Evolutionary conservation across 2,113 vertebrate species (phyloP), one percentile per base, ranked within the genome.

Genomic region (Ictidomys tridecemlineatus): DNA sequence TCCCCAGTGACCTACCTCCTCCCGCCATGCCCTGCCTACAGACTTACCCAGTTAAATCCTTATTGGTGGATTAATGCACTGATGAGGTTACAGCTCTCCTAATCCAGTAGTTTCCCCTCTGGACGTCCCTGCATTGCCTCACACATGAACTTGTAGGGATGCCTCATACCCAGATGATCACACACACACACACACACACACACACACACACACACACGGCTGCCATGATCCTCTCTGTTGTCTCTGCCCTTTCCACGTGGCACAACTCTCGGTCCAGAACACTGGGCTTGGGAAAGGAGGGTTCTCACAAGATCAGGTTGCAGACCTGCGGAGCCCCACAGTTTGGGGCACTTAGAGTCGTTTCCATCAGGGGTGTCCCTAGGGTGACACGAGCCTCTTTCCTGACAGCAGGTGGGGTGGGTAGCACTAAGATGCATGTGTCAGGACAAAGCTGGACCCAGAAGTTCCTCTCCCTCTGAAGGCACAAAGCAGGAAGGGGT

Each of bases 211-310:
- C 14, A 24, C 28, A 74, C 56, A 39, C 1, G 10, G 26, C 14
- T 14, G 5, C 5, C 3, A 6, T 1, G 51, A 65, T 9, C 12
- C 2, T 22, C 4, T 18, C 32, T 22, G 48, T 51, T 37, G n/a
- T 56, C 42, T 17, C 74, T 56, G n/a, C 2, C 58, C 45, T 82
- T 82, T 56, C 24, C 5, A 2, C 34, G 30, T 45, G 45, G 20
- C 16, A 0, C 7, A 14, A 61, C 26, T 30, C 18, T 17, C 1
- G 0, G 32, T 16, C 6, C 4, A 32, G 30, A 17, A n/a, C 70
- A 18, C 24, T 4, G 17, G 10, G 30, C 9, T 10, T 34, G 63
- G 20, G 78, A 63, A 61, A 45, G 16, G 8, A 28, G 4, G 53
- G 3, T 11, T 72, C 17, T 48, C 61, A 11, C 13, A 3, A 6